Percentiles rank a stretch among this genome's conserved stretches.
These are phyloP conservation scores for Mesodorylaimus sp. DNA, from an alignment of 2,888 invertebrate species.

Conservation along the genomic window DNA sequence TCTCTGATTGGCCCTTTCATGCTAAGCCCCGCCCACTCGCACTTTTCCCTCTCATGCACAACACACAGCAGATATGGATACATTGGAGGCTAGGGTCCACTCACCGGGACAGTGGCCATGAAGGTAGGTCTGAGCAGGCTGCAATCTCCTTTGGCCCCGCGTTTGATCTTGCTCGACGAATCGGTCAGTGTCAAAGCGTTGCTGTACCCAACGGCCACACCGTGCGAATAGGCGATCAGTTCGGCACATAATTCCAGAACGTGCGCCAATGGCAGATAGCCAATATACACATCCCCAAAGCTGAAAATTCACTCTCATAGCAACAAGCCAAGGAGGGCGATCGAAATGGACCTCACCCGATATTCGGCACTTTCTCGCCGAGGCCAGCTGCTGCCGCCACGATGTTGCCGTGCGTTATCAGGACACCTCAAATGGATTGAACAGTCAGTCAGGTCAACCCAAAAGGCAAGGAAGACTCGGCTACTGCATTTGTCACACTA, in stretches of 20 bases:
- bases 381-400: constrained; percentile 36
- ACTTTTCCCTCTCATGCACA: too few relatives aligned
- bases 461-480: too few relatives aligned
- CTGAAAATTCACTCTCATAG: constrained; percentile 15
- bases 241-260: constrained; percentile 85
- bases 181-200: constrained; percentile 60
- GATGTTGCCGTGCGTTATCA: too few relatives aligned
- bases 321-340: background rate
- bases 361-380: constrained; percentile 28
- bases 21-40: too few relatives aligned
- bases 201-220: constrained; percentile 85
- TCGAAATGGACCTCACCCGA: constrained; percentile 23
- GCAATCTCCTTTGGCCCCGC: constrained; percentile 82
- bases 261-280: constrained; percentile 87
- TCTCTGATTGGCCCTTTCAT: too few relatives aligned
- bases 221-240: constrained; percentile 38
- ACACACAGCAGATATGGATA: too few relatives aligned
- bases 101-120: constrained; percentile 82
- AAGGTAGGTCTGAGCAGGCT: constrained; percentile 73
- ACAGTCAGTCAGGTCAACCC: too few relatives aligned
- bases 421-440: too few relatives aligned
- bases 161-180: constrained; percentile 71
- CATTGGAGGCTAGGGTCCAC: too few relatives aligned
- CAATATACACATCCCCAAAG: constrained; percentile 58
- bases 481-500: too few relatives aligned